phyloP scores from a whole-genome alignment of 2,113 vertebrate species.

The Oncorhynchus kisutch region DNA sequence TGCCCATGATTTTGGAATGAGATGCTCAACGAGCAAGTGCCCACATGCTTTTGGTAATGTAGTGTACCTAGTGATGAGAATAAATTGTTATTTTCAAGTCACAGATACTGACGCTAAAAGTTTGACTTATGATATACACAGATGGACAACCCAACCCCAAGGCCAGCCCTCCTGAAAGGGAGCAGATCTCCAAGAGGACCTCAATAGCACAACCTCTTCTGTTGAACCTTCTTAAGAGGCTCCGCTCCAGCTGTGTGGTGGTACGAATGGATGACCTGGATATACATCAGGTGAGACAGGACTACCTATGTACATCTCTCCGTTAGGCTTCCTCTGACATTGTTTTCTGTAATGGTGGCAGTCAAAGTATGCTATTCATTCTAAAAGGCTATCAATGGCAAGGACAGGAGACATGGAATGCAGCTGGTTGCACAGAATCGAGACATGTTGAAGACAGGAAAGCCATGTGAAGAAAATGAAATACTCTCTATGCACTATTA shows the following conservation, averaged over 20 bases:
- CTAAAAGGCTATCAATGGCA: background rate
- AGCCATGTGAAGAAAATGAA: too few relatives aligned
- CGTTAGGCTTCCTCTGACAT: background rate
- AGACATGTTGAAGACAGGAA: too few relatives aligned
- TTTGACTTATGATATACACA: conserved; percentile 5
- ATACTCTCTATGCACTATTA: too few relatives aligned
- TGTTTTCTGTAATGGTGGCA: background rate
- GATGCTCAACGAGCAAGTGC: too few relatives aligned
- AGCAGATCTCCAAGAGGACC: conserved; percentile 60
- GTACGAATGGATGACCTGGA: conserved; percentile 90
- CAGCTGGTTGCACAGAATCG: too few relatives aligned
- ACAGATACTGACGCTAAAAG: too few relatives aligned
- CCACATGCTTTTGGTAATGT: too few relatives aligned
- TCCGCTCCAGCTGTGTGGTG: conserved; percentile 90
- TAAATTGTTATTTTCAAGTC: too few relatives aligned
- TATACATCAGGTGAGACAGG: conserved; percentile 85
- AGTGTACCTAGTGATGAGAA: too few relatives aligned
- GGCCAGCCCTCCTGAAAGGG: conserved; percentile 45
- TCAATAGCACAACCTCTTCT: conserved; percentile 50
- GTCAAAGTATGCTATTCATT: conserved; percentile 9
- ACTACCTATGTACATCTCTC: conserved; percentile 8
- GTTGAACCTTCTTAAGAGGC: conserved; percentile 77
- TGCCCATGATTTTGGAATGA: too few relatives aligned
- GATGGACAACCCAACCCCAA: conserved; percentile 64
- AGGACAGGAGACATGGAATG: too few relatives aligned